phyloP scores from a whole-genome alignment of 2,888 invertebrate genomes.

The Campoplex nolae region DNA sequence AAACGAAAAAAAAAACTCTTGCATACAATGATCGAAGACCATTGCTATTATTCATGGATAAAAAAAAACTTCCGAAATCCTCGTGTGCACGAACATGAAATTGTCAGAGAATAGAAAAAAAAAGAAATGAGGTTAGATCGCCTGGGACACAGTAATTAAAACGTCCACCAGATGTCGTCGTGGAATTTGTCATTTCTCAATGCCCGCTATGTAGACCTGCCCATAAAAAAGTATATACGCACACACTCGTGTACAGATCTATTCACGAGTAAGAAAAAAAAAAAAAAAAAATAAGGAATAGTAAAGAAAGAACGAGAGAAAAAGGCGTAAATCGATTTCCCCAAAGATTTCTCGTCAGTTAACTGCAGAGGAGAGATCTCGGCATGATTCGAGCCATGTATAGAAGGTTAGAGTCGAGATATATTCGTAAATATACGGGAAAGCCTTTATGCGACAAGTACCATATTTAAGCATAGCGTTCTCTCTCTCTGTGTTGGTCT shows the following conservation, averaged over 20 bases:
- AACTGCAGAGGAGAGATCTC: slow-evolving; percentile 7
- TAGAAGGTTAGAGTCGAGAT: not conserved
- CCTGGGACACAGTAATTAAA: slow-evolving; percentile 8
- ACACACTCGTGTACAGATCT: not conserved
- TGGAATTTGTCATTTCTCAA: slow-evolving; percentile 44
- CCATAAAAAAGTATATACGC: not conserved
- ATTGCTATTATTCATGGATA: not conserved
- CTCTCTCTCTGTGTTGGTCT: slow-evolving; percentile 43
- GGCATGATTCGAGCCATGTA: slow-evolving; percentile 27
- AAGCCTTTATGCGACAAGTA: slow-evolving; percentile 32
- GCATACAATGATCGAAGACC: not conserved
- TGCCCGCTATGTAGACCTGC: not conserved
- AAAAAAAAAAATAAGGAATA: not conserved
- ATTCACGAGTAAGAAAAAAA: not conserved
- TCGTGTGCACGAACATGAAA: not conserved
- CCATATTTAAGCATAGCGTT: slow-evolving; percentile 30
- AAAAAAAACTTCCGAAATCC: not conserved
- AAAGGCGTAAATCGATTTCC: slow-evolving; percentile 40
- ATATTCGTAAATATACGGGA: slow-evolving; percentile 43
- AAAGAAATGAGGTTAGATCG: not conserved
- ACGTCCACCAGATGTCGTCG: slow-evolving; percentile 10
- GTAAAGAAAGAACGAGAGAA: slow-evolving; percentile 17
- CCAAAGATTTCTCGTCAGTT: slow-evolving; percentile 15
- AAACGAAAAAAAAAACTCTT: not conserved
- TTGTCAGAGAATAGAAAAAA: not conserved